Conservation (phyloP, 2,797 vertebrate species). For the Chaetodon trifasciatus region DNA sequence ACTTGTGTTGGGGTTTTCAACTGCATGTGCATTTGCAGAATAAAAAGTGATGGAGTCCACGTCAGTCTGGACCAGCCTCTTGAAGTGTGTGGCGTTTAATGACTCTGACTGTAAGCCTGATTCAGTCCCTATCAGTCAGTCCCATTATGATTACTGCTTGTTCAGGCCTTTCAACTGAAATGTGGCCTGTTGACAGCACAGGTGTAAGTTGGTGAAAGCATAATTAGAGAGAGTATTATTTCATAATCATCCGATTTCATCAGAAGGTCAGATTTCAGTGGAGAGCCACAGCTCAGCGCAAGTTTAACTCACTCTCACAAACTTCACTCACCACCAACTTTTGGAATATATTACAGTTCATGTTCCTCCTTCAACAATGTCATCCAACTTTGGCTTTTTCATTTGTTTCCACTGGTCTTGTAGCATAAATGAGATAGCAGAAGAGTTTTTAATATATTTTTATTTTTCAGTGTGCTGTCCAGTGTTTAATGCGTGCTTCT, state of each 20-base stretch:
- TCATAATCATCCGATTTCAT: neutral
- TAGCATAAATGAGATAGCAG: neutral
- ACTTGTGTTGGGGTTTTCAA: neutral
- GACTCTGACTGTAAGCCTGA: neutral
- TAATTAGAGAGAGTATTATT: neutral
- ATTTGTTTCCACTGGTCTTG: neutral
- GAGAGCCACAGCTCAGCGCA: neutral
- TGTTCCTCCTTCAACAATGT: neutral
- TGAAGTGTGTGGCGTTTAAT: neutral
- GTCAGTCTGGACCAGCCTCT: neutral
- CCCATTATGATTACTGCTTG: neutral
- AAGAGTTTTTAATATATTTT: neutral
- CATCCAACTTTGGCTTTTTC: neutral
- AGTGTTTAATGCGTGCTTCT: neutral
- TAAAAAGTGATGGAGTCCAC: neutral
- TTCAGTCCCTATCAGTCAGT: neutral
- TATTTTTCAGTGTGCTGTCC: neutral
- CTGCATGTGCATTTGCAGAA: slow-evolving; percentile 13
- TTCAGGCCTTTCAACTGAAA: neutral
- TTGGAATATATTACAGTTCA: neutral
- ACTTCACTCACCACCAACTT: neutral
- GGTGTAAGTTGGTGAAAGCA: neutral
- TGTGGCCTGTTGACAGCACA: neutral
- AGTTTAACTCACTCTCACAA: neutral
- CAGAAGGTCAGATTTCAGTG: neutral